A percentile compares a stretch with the other conserved stretches of the same genome.
Conservation (phyloP, 2,888 invertebrate species). For the Cantharis nigra region DNA sequence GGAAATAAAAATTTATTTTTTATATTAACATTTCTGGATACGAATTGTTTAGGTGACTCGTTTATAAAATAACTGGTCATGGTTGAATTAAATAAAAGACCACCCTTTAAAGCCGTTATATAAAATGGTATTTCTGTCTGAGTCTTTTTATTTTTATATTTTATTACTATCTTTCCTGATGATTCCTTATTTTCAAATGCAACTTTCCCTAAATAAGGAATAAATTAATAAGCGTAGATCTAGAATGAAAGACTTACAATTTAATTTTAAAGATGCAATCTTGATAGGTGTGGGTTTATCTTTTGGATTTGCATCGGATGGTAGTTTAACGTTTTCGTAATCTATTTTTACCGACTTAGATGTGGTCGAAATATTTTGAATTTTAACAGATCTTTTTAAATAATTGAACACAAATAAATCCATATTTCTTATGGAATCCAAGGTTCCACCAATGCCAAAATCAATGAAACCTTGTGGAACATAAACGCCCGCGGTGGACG, state of each 20-base stretch:
- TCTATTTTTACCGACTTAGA: conserved; percentile 70
- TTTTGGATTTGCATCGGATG: conserved; percentile 64
- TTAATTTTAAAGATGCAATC: conserved; percentile 70
- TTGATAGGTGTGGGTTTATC: conserved; percentile 50
- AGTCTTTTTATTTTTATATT: conserved; percentile 56
- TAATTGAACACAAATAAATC: conserved; percentile 70
- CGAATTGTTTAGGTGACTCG: conserved; percentile 45
- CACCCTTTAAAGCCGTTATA: conserved; percentile 63
- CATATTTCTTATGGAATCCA: conserved; percentile 65
- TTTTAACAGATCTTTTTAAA: conserved; percentile 67
- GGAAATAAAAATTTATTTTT: conserved; percentile 76
- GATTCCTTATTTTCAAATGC: conserved; percentile 61
- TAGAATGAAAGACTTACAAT: conserved; percentile 62
- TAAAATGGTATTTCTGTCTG: conserved; percentile 68
- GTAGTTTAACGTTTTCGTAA: conserved; percentile 68
- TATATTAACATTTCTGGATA: conserved; percentile 60
- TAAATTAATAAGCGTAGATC: not conserved
- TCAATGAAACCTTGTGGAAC: conserved; percentile 77
- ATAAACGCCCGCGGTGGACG: conserved; percentile 71
- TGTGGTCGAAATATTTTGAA: conserved; percentile 65
- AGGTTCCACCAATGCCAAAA: conserved; percentile 79
- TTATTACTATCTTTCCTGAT: conserved; percentile 62
- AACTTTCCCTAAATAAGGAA: conserved; percentile 60
- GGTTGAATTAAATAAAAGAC: conserved; percentile 61
- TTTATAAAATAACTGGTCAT: conserved; percentile 58